Percentiles rank a stretch among this genome's conserved stretches.
phyloP scores from a whole-genome alignment of 2,797 vertebrate species.

The Galagoides demidoff region DNA sequence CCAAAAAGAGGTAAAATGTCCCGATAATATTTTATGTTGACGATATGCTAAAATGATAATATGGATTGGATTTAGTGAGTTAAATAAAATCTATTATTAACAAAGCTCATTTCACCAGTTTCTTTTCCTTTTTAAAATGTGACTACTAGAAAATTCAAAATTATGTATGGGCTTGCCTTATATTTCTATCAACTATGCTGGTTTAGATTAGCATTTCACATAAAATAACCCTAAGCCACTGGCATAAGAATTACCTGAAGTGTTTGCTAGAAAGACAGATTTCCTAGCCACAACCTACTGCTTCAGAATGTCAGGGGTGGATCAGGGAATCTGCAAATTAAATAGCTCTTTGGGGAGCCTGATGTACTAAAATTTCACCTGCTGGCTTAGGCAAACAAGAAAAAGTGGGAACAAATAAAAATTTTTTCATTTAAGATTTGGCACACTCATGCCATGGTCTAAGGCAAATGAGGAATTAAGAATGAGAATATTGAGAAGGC shows the following conservation, averaged over 20 bases:
- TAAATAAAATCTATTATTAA: conserved; percentile 19
- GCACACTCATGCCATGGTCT: neutral
- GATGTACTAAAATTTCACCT: neutral
- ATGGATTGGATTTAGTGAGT: neutral
- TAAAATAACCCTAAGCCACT: neutral
- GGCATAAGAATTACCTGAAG: neutral
- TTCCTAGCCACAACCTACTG: neutral
- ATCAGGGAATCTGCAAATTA: neutral
- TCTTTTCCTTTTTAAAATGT: conserved; percentile 17
- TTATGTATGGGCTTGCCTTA: neutral
- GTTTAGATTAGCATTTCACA: neutral
- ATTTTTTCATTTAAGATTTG: neutral
- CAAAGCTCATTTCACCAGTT: neutral
- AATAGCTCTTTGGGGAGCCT: neutral
- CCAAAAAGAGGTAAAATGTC: neutral
- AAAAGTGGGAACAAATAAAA: neutral
- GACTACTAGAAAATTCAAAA: neutral
- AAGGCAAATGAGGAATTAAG: neutral
- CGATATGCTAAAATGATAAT: conserved; percentile 15
- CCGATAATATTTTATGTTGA: neutral
- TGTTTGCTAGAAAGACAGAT: neutral
- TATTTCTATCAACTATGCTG: neutral
- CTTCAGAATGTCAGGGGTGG: neutral
- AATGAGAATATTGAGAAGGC: neutral
- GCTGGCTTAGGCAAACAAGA: neutral